phyloP scores from a whole-genome alignment of 2,888 invertebrate species.

The Machimus rusticus region DNA sequence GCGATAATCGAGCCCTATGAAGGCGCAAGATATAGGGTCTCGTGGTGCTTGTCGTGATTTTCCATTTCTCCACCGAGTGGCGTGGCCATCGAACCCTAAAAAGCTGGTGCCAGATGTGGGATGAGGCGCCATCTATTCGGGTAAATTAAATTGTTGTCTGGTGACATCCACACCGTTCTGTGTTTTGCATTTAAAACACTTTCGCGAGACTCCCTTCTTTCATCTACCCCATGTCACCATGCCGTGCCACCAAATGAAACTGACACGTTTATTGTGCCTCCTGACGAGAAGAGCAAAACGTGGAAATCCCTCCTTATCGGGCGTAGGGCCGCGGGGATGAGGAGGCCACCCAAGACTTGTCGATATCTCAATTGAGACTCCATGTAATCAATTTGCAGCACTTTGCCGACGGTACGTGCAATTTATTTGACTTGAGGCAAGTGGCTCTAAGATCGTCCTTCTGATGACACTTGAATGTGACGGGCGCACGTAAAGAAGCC shows the following conservation, averaged over 20 bases:
- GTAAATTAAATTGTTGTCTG: constrained; percentile 36
- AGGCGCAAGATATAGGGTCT: background rate
- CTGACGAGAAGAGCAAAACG: background rate
- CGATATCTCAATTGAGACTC: constrained; percentile 23
- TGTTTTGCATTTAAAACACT: constrained; percentile 35
- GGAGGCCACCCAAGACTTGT: background rate
- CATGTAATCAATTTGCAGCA: constrained; percentile 28
- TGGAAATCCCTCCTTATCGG: background rate
- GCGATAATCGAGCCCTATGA: background rate
- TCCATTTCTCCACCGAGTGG: background rate
- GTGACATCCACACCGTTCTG: constrained; percentile 35
- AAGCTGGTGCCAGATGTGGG: background rate
- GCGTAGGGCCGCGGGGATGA: background rate
- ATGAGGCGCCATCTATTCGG: background rate
- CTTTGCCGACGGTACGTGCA: constrained; percentile 19
- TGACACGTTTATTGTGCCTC: background rate
- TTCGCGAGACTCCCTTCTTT: background rate
- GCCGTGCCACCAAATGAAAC: background rate
- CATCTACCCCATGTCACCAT: background rate
- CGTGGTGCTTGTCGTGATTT: background rate
- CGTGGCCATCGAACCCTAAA: background rate
- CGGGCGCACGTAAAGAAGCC: background rate
- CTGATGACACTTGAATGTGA: constrained; percentile 26
- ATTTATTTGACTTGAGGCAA: constrained; percentile 30
- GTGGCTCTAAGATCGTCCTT: background rate